Base-by-base conservation (phyloP, 2,113 vertebrate species). In the Oryzias javanicus region DNA sequence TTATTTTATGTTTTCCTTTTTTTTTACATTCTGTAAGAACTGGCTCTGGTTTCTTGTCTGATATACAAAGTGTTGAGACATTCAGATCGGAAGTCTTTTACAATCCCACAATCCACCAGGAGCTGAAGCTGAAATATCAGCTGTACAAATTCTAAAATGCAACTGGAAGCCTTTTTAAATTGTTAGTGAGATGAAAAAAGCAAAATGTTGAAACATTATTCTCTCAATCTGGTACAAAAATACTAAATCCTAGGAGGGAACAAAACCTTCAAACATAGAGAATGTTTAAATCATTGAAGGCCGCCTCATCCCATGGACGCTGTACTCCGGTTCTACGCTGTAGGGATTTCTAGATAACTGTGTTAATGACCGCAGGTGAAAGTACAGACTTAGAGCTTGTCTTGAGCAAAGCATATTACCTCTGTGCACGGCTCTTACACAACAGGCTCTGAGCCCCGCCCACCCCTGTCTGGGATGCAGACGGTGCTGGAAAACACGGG, bases 341-440 rank as follows among this genome's bases (percentile, higher is more conserved):
- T 41, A 14, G 55, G 67, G 67, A 67, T 79, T 84, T 73, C 16
- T 63, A 69, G 75, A 70, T 63, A 75, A 77, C 22, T 71, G 65
- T 78, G 74, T 80, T 79, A 72, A 80, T 74, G 70, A 77, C 3
- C 0, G n/a, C 64, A 70, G 79, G 84, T 71, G 82, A 88, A 84
- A 84, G 84, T 84, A 65, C 72, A 82, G 49, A 59, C 67, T 55
- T 17, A 78, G 68, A 72, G 67, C 58, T 72, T 42, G 64, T 78
- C 83, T 73, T 64, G 51, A 77, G 74, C 47, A 80, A 78, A 88
- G 70, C 71, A 54, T 46, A 70, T 86, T 81, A 89, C 84, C 80
- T 86, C 79, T 79, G 81, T 78, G 67, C 65, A 42, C 42, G 1
- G 42, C 59, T 77, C 19, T 88, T 88, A 83, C 70, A 72, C 84